A percentile compares a stretch with the other conserved stretches of the same genome.
These are phyloP conservation scores for Tryphoninae sp. DNA, from an alignment of 2,888 invertebrate genomes.

Conservation along the genomic window DNA sequence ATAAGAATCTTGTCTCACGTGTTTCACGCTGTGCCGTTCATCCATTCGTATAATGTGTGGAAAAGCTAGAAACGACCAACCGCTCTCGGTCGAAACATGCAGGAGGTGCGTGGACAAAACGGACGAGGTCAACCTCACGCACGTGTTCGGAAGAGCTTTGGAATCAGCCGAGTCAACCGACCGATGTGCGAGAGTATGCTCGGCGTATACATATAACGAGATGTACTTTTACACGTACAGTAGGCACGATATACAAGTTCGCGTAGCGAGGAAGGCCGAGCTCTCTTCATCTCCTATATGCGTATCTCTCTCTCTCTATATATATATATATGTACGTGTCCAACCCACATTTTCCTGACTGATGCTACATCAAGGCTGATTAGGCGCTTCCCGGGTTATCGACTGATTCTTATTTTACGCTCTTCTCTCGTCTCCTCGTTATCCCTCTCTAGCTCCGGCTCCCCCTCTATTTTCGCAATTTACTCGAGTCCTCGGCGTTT, in stretches of 20 bases:
- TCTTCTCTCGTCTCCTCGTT: not conserved
- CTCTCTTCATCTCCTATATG: conserved; percentile 1
- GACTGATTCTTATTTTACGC: conserved; percentile 49
- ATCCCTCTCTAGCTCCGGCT: not conserved
- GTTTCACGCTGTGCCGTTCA: not conserved
- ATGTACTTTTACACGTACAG: not conserved
- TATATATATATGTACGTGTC: not conserved
- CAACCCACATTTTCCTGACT: conserved; percentile 13
- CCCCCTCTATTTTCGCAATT: too few relatives aligned
- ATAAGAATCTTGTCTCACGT: not conserved
- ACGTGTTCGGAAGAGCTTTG: conserved; percentile 66
- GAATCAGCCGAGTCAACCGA: conserved; percentile 32
- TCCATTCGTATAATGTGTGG: not conserved
- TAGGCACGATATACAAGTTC: not conserved
- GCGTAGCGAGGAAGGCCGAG: conserved; percentile 29
- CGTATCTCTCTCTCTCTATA: not conserved
- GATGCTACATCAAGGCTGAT: conserved; percentile 48
- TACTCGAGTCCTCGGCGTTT: too few relatives aligned
- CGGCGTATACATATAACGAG: not conserved
- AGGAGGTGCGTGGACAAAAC: conserved; percentile 74
- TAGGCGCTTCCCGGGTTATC: conserved; percentile 55
- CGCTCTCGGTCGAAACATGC: conserved; percentile 65
- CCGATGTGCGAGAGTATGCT: not conserved
- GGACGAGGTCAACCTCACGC: conserved; percentile 75
- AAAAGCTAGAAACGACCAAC: conserved; percentile 14